Percentiles rank a stretch among this genome's conserved stretches.
phyloP scores from a whole-genome alignment of 1,140 invertebrate species.

The Papilio machaon region DNA sequence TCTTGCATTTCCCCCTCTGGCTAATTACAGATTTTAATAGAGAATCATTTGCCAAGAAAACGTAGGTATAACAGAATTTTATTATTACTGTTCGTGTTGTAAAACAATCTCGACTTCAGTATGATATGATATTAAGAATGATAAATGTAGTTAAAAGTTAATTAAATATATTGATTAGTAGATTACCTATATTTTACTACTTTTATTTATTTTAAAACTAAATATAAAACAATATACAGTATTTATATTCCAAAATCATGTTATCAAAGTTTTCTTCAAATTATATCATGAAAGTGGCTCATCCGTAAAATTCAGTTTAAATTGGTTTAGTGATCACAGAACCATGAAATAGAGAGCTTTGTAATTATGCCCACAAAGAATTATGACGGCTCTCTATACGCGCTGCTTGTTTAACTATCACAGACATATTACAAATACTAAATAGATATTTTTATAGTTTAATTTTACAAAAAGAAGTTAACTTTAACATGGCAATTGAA shows the following conservation, averaged over 20 bases:
- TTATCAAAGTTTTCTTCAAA: slow-evolving; percentile 25
- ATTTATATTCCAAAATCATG: neutral
- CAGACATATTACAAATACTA: neutral
- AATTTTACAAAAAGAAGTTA: no score
- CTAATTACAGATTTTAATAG: slow-evolving; percentile 18
- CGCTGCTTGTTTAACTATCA: neutral
- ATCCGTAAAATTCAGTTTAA: slow-evolving; percentile 39
- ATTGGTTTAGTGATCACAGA: slow-evolving; percentile 39
- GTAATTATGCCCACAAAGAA: slow-evolving; percentile 37
- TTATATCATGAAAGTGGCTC: slow-evolving; percentile 34
- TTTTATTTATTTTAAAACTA: neutral
- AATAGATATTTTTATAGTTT: slow-evolving; percentile 2
- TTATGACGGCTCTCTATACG: slow-evolving; percentile 33
- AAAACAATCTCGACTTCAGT: neutral
- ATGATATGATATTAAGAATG: neutral
- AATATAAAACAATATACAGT: slow-evolving; percentile 8
- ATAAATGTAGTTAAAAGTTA: neutral
- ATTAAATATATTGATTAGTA: neutral
- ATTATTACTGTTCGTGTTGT: slow-evolving; percentile 1
- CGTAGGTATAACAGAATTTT: neutral
- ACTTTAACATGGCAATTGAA: no score
- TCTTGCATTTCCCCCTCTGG: neutral
- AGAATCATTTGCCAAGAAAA: slow-evolving; percentile 18
- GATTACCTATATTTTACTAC: no score
- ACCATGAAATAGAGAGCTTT: slow-evolving; percentile 39